These are phyloP conservation scores for Mionectes olivaceus DNA, from an alignment of 2,797 vertebrate genomes.

Conservation along the genomic window DNA sequence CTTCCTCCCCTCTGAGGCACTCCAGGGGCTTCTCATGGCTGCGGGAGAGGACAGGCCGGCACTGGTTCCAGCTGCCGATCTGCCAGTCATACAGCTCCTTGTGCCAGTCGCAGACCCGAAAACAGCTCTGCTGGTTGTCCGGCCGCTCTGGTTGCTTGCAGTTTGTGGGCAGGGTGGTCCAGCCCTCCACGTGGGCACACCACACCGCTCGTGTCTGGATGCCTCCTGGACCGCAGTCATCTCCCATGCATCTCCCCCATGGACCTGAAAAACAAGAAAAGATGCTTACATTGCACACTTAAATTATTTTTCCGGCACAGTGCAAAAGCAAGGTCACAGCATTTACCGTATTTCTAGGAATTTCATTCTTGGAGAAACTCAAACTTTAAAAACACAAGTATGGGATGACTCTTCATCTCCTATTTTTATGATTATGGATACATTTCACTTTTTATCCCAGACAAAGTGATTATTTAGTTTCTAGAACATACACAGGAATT, in stretches of 20 bases:
- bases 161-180: slow-evolving; percentile 95
- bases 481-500: background rate
- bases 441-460: slow-evolving; percentile 2
- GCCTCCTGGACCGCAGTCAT: slow-evolving; percentile 95
- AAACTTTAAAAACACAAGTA: background rate
- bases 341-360: background rate
- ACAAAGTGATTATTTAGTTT: background rate
- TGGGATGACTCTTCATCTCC: background rate
- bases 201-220: slow-evolving; percentile 95
- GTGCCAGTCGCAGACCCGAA: slow-evolving; percentile 97
- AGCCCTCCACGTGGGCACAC: slow-evolving; percentile 95
- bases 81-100: slow-evolving; percentile 95
- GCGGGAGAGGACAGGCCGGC: slow-evolving; percentile 85
- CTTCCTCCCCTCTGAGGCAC: slow-evolving; percentile 90
- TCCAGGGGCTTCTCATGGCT: slow-evolving; percentile 79
- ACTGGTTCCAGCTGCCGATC: slow-evolving; percentile 89
- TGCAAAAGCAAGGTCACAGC: background rate
- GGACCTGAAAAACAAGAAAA: slow-evolving; percentile 83
- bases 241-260: slow-evolving; percentile 98
- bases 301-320: background rate
- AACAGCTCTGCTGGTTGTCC: slow-evolving; percentile 93
- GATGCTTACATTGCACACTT: background rate
- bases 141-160: slow-evolving; percentile 89
- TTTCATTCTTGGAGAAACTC: background rate
- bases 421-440: slow-evolving; percentile 5